Percentiles rank a stretch among this genome's conserved stretches.
Evolutionary conservation across 2,888 invertebrate species (phyloP).

Genomic region (Cephalotes varians): DNA sequence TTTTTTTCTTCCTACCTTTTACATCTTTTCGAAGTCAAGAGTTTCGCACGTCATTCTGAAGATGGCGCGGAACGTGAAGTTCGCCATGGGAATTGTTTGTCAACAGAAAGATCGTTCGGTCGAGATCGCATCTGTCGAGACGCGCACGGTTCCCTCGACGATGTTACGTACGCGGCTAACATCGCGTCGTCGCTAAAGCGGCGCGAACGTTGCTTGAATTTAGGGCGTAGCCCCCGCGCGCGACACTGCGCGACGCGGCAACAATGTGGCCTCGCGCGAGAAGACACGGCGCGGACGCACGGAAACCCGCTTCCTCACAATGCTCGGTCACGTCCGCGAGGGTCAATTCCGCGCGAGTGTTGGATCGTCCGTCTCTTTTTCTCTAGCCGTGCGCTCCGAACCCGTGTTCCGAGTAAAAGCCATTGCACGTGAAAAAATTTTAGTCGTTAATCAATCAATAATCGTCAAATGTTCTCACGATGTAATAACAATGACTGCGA

Average conservation of each 20-base stretch:
- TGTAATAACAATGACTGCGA: too few species aligned
- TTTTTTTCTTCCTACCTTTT: not conserved
- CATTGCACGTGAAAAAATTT: too few species aligned
- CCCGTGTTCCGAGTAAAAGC: too few species aligned
- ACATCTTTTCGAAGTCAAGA: not conserved
- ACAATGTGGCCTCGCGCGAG: conserved; percentile 40
- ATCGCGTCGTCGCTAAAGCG: conserved; percentile 13
- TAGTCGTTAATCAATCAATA: too few species aligned
- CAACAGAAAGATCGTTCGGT: conserved; percentile 69
- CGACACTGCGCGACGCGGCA: conserved; percentile 38
- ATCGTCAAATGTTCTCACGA: too few species aligned
- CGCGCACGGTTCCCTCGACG: not conserved
- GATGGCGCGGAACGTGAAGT: conserved; percentile 74
- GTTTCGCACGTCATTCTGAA: conserved; percentile 67
- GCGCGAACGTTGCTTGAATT: conserved; percentile 55
- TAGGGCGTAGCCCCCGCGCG: conserved; percentile 74
- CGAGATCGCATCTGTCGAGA: conserved; percentile 1
- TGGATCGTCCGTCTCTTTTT: not conserved
- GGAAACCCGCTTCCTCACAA: conserved; percentile 41
- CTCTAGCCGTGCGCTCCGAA: not conserved
- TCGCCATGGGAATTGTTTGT: conserved; percentile 71
- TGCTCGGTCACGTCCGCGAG: conserved; percentile 20
- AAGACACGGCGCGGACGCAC: conserved; percentile 17
- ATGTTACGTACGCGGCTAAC: not conserved
- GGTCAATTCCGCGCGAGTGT: not conserved